Conservation (phyloP, 2,888 invertebrate species). For the Tetragonula carbonaria region DNA sequence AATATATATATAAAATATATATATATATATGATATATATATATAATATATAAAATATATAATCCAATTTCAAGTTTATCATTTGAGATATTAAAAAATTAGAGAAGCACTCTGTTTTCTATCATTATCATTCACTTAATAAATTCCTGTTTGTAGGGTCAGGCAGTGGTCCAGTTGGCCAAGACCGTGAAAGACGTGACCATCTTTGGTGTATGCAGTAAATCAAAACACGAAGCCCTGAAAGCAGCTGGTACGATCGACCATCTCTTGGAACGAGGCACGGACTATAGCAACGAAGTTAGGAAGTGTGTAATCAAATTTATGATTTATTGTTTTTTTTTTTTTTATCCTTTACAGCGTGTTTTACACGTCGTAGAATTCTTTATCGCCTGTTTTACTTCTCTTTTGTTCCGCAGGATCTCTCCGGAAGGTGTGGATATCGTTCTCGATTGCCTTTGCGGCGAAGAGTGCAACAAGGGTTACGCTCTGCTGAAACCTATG, state of each 20-base stretch:
- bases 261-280: conserved; percentile 92
- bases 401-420: conserved; percentile 84
- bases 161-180: conserved; percentile 92
- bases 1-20: too few species aligned
- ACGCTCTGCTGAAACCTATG: conserved; percentile 93
- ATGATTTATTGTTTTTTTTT: background rate
- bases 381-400: conserved; percentile 19
- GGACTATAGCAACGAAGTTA: conserved; percentile 93
- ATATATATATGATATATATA: too few species aligned
- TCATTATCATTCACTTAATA: background rate
- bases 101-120: background rate
- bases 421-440: conserved; percentile 92
- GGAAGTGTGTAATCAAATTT: conserved; percentile 88
- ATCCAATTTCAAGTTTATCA: too few species aligned
- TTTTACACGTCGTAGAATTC: background rate
- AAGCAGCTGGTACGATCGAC: conserved; percentile 89
- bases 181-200: conserved; percentile 91
- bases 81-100: too few species aligned
- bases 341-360: background rate
- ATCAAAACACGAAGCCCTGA: conserved; percentile 93
- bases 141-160: conserved; percentile 88
- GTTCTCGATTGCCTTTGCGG: conserved; percentile 95
- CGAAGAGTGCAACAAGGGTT: conserved; percentile 94
- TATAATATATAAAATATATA: too few species aligned
- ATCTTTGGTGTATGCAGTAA: conserved; percentile 94